These are phyloP conservation scores for Hippocampus abdominalis DNA, from an alignment of 2,113 vertebrate species.

Conservation along the genomic window DNA sequence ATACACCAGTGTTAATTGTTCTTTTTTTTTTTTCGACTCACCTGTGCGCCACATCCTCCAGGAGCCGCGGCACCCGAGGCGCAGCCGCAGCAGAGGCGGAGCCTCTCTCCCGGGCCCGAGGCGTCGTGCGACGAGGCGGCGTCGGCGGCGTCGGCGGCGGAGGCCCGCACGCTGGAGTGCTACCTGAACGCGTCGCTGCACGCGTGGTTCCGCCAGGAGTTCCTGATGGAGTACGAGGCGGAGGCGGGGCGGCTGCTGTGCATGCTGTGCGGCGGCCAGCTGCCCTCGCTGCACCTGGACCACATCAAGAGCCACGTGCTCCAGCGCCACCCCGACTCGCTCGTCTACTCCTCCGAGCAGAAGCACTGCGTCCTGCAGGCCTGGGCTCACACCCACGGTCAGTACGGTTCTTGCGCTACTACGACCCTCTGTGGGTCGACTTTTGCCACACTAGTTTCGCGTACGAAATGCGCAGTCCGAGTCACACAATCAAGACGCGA, in stretches of 20 bases:
- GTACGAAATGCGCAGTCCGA: too few relatives aligned
- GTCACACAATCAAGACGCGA: too few relatives aligned
- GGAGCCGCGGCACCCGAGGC: constrained; percentile 32
- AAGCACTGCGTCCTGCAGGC: constrained; percentile 84
- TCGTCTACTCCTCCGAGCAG: constrained; percentile 81
- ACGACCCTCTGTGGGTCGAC: too few relatives aligned
- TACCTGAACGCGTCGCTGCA: constrained; percentile 88
- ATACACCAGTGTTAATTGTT: neutral
- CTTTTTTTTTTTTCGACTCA: neutral
- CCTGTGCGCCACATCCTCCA: neutral
- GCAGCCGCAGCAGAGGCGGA: constrained; percentile 21
- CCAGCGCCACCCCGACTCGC: constrained; percentile 82
- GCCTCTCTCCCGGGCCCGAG: constrained; percentile 22
- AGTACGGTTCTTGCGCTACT: constrained; percentile 13
- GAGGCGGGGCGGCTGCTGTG: constrained; percentile 80
- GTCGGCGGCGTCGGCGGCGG: neutral
- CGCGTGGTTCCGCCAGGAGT: constrained; percentile 87
- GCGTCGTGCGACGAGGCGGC: constrained; percentile 17
- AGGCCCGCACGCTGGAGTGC: constrained; percentile 69
- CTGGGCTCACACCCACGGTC: constrained; percentile 76
- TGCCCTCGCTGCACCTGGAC: constrained; percentile 84
- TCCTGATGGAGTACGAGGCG: constrained; percentile 89
- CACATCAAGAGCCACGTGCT: constrained; percentile 87
- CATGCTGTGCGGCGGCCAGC: constrained; percentile 81
- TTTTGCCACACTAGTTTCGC: too few relatives aligned